Percentiles rank a stretch among this genome's conserved stretches.
phyloP scores from a whole-genome alignment of 2,888 invertebrate species.

The Apotomis turbidana region DNA sequence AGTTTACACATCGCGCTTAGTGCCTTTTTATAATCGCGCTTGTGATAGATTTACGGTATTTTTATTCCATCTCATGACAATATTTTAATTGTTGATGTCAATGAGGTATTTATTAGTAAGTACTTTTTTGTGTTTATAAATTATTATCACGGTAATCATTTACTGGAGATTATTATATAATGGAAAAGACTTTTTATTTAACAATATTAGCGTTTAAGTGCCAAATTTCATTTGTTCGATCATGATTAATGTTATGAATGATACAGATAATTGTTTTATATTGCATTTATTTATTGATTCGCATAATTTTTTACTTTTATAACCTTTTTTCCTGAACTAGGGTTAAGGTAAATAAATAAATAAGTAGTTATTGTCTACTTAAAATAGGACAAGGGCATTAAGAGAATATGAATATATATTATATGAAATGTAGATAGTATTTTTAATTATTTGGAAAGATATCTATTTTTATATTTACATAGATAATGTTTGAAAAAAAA shows the following conservation, averaged over 20 bases:
- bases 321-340: slow-evolving; percentile 11
- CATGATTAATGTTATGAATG: not conserved
- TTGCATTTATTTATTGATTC: slow-evolving; percentile 28
- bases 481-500: too few relatives aligned
- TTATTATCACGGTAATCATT: slow-evolving; percentile 16
- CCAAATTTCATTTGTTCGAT: slow-evolving; percentile 9
- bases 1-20: slow-evolving; percentile 25
- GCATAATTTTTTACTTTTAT: slow-evolving; percentile 3
- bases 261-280: not conserved
- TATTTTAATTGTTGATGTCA: slow-evolving; percentile 20
- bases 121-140: not conserved
- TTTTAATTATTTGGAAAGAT: too few relatives aligned
- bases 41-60: slow-evolving; percentile 21
- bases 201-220: slow-evolving; percentile 4
- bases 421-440: too few relatives aligned
- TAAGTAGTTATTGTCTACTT: not conserved
- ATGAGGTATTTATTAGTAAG: slow-evolving; percentile 10
- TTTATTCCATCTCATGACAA: slow-evolving; percentile 28
- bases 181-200: not conserved
- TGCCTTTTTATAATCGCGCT: slow-evolving; percentile 29
- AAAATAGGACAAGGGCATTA: not conserved
- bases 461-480: too few relatives aligned
- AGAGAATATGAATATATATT: too few relatives aligned
- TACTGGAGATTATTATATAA: slow-evolving; percentile 14
- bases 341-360: not conserved